Conservation (phyloP, 2,888 invertebrate species). For the Phasia obesa region DNA sequence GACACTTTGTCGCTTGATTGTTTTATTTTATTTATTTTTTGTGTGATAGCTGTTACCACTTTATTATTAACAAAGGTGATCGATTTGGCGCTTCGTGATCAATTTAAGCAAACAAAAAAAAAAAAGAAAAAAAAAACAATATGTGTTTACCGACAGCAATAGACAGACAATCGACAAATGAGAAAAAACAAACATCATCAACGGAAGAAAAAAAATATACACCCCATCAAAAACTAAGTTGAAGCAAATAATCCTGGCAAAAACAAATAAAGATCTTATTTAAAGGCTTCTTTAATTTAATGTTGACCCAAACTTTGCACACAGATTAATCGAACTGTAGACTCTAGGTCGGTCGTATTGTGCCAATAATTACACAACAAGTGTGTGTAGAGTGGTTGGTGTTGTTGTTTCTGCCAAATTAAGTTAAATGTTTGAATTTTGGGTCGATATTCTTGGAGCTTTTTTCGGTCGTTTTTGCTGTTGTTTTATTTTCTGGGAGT, state of each 20-base stretch:
- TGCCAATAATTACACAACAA: conserved; percentile 78
- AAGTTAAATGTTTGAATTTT: conserved; percentile 80
- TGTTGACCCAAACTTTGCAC: conserved; percentile 61
- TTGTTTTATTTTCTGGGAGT: conserved; percentile 39
- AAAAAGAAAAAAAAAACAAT: not conserved
- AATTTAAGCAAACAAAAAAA: conserved; percentile 74
- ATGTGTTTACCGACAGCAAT: conserved; percentile 25
- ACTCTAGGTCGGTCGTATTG: conserved; percentile 75
- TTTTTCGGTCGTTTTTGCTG: conserved; percentile 29
- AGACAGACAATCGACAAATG: conserved; percentile 29
- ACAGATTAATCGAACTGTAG: conserved; percentile 35
- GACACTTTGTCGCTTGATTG: conserved; percentile 68
- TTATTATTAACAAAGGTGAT: conserved; percentile 81
- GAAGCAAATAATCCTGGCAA: conserved; percentile 63
- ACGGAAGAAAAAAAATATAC: conserved; percentile 5
- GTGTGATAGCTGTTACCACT: conserved; percentile 66
- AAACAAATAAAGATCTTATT: conserved; percentile 66
- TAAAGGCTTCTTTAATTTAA: conserved; percentile 60
- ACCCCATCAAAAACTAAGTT: conserved; percentile 52
- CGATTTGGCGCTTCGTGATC: conserved; percentile 83
- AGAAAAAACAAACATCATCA: conserved; percentile 19
- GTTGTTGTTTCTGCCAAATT: conserved; percentile 79
- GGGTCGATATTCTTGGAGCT: conserved; percentile 46
- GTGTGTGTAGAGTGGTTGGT: conserved; percentile 72
- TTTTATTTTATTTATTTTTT: conserved; percentile 31